Percentiles rank a stretch among this genome's conserved stretches.
These are phyloP conservation scores for Atractosteus spatula DNA, from an alignment of 2,113 vertebrate genomes.

Conservation along the genomic window DNA sequence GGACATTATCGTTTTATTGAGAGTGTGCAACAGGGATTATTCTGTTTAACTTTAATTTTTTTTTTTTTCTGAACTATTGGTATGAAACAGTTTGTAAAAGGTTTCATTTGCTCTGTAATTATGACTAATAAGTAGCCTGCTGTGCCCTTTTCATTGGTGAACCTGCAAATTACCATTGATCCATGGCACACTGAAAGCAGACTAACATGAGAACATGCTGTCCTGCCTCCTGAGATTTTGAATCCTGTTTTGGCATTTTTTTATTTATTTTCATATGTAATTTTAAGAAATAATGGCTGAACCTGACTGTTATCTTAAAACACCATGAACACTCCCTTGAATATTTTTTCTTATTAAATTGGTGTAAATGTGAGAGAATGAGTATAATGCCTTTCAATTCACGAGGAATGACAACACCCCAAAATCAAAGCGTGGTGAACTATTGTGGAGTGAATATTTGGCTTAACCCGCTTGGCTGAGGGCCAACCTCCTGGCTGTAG, in stretches of 20 bases:
- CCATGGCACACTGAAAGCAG: neutral
- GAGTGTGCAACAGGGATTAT: too few species aligned
- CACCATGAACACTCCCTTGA: too few species aligned
- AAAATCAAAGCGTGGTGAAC: too few species aligned
- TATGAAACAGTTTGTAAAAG: neutral
- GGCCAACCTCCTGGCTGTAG: too few species aligned
- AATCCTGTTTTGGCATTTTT: neutral
- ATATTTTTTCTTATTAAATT: too few species aligned
- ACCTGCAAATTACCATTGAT: neutral
- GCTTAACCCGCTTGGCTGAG: too few species aligned
- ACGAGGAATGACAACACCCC: too few species aligned
- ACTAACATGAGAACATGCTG: neutral
- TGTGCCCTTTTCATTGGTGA: neutral
- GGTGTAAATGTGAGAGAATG: too few species aligned
- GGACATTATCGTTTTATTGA: too few species aligned
- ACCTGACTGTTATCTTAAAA: neutral
- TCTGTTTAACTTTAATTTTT: neutral
- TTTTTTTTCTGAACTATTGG: neutral
- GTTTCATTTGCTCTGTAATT: neutral
- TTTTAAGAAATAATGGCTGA: neutral
- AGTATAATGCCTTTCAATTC: too few species aligned
- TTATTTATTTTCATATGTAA: neutral
- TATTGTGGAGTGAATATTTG: too few species aligned
- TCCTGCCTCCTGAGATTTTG: neutral
- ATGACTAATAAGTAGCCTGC: neutral